These are phyloP conservation scores for Tetragonula carbonaria DNA, from an alignment of 2,888 invertebrate genomes.

Conservation along the genomic window DNA sequence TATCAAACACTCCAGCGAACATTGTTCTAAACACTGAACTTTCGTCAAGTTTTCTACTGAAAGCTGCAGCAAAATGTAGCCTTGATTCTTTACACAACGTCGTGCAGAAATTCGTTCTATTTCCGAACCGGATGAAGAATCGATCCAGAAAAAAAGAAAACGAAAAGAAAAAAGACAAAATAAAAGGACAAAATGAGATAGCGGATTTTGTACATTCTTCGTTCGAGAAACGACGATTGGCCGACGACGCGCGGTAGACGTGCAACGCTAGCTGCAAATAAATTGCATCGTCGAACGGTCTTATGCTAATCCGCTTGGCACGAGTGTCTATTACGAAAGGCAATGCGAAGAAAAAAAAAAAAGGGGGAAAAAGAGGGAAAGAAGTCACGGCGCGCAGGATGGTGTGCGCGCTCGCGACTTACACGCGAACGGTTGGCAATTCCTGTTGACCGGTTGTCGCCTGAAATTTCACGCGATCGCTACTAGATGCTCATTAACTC, in stretches of 20 bases:
- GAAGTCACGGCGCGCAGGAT: neutral
- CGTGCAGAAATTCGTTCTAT: neutral
- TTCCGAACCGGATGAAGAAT: neutral
- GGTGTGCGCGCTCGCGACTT: constrained; percentile 9
- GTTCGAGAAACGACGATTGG: constrained; percentile 46
- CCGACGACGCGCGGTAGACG: constrained; percentile 48
- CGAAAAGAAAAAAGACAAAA: neutral
- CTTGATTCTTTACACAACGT: no score
- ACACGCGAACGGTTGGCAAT: constrained; percentile 40
- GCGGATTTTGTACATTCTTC: constrained; percentile 23
- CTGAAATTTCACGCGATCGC: constrained; percentile 47
- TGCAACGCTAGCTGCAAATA: constrained; percentile 61
- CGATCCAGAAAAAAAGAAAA: neutral
- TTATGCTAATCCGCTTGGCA: constrained; percentile 67
- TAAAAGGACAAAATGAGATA: neutral
- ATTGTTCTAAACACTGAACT: no score
- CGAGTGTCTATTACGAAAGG: constrained; percentile 62
- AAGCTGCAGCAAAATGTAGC: constrained; percentile 10
- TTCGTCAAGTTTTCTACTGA: constrained; percentile 7
- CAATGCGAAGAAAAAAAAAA: constrained; percentile 24
- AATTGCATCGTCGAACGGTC: constrained; percentile 59
- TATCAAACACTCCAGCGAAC: no score
- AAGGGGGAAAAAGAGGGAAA: neutral
- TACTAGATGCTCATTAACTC: constrained; percentile 31
- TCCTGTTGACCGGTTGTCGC: constrained; percentile 34